Base-by-base conservation (phyloP, 2,797 vertebrate genomes). In the Oreonectes daqikongensis region DNA sequence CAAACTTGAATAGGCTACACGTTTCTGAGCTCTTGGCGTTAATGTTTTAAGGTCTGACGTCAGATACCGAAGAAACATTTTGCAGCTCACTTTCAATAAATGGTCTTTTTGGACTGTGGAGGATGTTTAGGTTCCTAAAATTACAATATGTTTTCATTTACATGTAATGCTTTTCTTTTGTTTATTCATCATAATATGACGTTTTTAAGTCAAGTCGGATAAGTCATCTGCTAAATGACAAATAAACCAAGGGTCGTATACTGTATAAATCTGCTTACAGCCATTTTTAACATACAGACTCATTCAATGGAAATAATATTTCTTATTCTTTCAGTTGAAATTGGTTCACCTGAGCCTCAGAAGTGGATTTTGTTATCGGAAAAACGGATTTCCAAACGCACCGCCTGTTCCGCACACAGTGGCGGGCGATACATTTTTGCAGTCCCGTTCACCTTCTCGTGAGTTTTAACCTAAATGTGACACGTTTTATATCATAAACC, bases 391-490 rank as follows among this genome's bases (percentile, higher is more conserved):
- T 75, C 72, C 50, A 50, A 73, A 73, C 55, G 65, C 46, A 18
- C 38, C 5, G 22, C 20, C 4, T 26, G 53, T 69, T 81, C 53
- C 24, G 44, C 26, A 59, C 17, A 42, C 52, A 24, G 5, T 53
- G 64, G 72, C 69, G 18, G 64, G 44, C 71, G 71, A 83, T 84
- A 79, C 71, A 83, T 82, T 76, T 80, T 70, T 40, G 35, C 76
- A 74, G 80, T 81, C 64, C 28, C 52, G 61, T 82, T 81, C 77
- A 80, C 84, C 72, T 85, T 81, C 80, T 80, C 81, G 70, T 42
- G 72, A 81, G 69, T 79, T 82, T 69, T 81, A 83, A 84, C 81
- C 81, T 71, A 72, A 72, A 77, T 80, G 42, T 78, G 79, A 82
- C 77, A 81, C 50, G 42, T 83, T 76, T 71, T 70, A 79, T 84